Evolutionary conservation across 2,888 invertebrate species (phyloP).

Genomic region (Epistrophe eligans): DNA sequence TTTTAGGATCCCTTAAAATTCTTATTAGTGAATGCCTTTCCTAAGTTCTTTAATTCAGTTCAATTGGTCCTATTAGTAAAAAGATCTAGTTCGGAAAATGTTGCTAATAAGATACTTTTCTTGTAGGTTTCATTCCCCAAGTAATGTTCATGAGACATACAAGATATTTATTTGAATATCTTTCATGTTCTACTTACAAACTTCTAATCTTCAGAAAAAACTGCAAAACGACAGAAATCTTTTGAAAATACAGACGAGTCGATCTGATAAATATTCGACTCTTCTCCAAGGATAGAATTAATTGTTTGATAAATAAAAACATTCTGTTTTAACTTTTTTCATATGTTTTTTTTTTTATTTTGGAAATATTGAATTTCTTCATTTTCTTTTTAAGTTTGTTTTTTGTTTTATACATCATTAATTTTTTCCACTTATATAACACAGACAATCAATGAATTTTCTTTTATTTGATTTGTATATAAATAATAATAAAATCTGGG

Average conservation of each 20-base stretch:
- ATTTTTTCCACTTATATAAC: slow-evolving; percentile 76
- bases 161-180: too few relatives aligned
- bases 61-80: neutral
- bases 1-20: neutral
- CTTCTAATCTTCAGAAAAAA: too few relatives aligned
- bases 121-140: too few relatives aligned
- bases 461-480: slow-evolving; percentile 74
- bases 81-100: accelerated
- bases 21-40: neutral
- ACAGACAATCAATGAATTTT: slow-evolving; percentile 77
- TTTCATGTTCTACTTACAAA: too few relatives aligned
- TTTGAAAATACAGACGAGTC: too few relatives aligned
- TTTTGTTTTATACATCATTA: slow-evolving; percentile 66
- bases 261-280: too few relatives aligned
- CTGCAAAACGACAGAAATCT: too few relatives aligned
- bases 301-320: slow-evolving; percentile 3
- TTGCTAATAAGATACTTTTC: neutral
- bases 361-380: slow-evolving; percentile 75
- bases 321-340: slow-evolving; percentile 55
- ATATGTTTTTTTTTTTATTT: slow-evolving; percentile 70
- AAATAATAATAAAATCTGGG: slow-evolving; percentile 76
- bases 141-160: too few relatives aligned
- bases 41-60: neutral
- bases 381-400: slow-evolving; percentile 70
- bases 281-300: too few relatives aligned